Base-by-base conservation (phyloP, 2,113 vertebrate species). In the Apodemus sylvaticus region DNA sequence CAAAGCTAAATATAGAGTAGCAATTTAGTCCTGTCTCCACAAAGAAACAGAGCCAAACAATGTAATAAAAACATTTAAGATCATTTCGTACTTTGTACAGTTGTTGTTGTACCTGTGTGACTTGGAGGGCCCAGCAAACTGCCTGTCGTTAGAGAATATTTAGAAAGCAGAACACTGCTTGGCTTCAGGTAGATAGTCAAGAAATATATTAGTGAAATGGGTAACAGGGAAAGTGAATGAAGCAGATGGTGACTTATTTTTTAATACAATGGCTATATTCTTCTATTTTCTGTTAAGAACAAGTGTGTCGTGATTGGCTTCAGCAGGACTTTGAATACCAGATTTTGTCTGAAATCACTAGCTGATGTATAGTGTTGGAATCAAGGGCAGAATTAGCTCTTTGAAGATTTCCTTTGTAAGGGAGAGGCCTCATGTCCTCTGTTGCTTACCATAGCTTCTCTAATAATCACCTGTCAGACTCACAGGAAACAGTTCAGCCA, bases 1-100 rank as follows among this genome's bases (percentile, higher is more conserved):
- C 86, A 74, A 92, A 95, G 92, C 7, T 42, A 58, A 97, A 86
- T 94, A 83, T 95, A 95, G 98, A 97, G 12, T 31, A 95, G 53
- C 77, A 96, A 97, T 97, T 97, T 96, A 74, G 64, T 94, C 24
- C 48, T 68, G 76, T 96, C 96, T 74, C 89, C 86, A 45, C 45
- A n/a, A 81, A 95, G 48, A 98, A 97, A 39, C 68, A 96, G 96
- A 97, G 90, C 42, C 93, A 97, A 89, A 34, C 86, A 96, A 42
- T 92, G n/a, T 77, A 96, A 96, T 86, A 97, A 96, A 92, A 55
- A 1, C 71, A 31, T 45, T 89, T 64, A 79, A 91, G 64, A 96
- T 94, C 94, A n/a, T 55, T 97, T 70, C 82, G 93, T 90, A 81
- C 68, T 95, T 85, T 85, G 26, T 88, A 78, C n/a, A 5, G 24